phyloP scores from a whole-genome alignment of 2,797 vertebrate species.

The Sphaeramia orbicularis region DNA sequence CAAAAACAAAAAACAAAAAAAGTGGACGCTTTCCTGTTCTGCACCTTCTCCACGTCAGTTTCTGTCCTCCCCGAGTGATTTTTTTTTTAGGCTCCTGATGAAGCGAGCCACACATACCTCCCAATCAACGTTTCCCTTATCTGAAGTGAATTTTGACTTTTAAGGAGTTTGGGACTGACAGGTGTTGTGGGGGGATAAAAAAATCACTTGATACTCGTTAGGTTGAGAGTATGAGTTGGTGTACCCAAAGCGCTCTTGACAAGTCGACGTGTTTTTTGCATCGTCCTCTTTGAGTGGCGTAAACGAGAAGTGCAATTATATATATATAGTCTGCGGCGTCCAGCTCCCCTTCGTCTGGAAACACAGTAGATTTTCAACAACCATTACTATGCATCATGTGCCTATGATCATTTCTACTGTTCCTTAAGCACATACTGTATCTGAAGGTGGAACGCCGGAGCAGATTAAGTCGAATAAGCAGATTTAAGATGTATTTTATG shows the following conservation, averaged over 20 bases:
- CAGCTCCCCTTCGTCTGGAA: slow-evolving; percentile 43
- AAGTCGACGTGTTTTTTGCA: slow-evolving; percentile 38
- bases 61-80: slow-evolving; percentile 72
- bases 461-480: slow-evolving; percentile 41
- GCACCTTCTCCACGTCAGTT: slow-evolving; percentile 59
- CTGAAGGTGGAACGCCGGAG: slow-evolving; percentile 48
- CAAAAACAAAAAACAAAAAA: no score
- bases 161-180: slow-evolving; percentile 55
- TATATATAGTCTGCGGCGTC: slow-evolving; percentile 32
- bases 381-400: slow-evolving; percentile 51
- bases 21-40: slow-evolving; percentile 59
- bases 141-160: slow-evolving; percentile 48
- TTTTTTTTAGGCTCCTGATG: slow-evolving; percentile 18
- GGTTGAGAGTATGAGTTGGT: slow-evolving; percentile 48
- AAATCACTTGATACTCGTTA: slow-evolving; percentile 63
- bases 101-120: slow-evolving; percentile 54
- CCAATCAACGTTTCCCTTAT: slow-evolving; percentile 62
- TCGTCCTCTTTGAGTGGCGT: slow-evolving; percentile 57
- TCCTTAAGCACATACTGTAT: slow-evolving; percentile 63
- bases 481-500: slow-evolving; percentile 61
- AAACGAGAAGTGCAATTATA: slow-evolving; percentile 59
- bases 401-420: slow-evolving; percentile 62
- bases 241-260: slow-evolving; percentile 43
- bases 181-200: slow-evolving; percentile 8
- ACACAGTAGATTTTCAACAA: slow-evolving; percentile 41